Base-by-base conservation (phyloP, 2,113 vertebrate genomes). In the Plotosus lineatus region DNA sequence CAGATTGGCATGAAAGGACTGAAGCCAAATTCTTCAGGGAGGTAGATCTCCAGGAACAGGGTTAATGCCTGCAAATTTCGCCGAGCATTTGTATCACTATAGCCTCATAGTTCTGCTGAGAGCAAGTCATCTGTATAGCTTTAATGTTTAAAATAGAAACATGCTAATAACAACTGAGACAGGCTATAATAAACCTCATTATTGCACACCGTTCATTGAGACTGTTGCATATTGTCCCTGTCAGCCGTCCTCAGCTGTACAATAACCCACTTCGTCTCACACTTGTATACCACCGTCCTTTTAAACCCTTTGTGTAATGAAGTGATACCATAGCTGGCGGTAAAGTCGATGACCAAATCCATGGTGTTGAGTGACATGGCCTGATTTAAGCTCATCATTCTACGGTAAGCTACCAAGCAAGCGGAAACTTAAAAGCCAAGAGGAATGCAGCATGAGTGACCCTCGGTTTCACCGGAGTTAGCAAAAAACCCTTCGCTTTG, bases 401-500 rank as follows among this genome's bases (percentile, higher is more conserved):
- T 48, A 2, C 28, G 48, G 31, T 46, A 28, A 12, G 26, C 69
- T 68, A 23, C 36, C 60, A 46, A 33, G n/a, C 12, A 3, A 42
- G 36, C 14, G 26, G 50, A 46, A 53, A 44, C 53, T 65, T 81
- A 14, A 65, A 53, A 55, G 71, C n/a, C 12, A 3, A 38, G n/a
- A 5, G 68, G 66, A 72, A 72, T 71, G 78, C 10, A 40, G 10
- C 19, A 36, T 2, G 17, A 48, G 78, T 60, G 78, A 79, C 78
- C 65, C 40, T 23, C 38, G 78, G 77, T 55, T n/a, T 79, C 26
- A 3, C 17, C 38, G 26, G 78, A 55, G 78, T 71, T 44, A 58
- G 78, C 51, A 66, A n/a, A 78, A 79, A 71, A 28, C 77, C n/a
- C 26, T 56, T 33, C 4, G 26, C 78, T 79, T 79, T 79, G 65